These are phyloP conservation scores for Cetonia aurata DNA, from an alignment of 2,888 invertebrate genomes.

Conservation along the genomic window DNA sequence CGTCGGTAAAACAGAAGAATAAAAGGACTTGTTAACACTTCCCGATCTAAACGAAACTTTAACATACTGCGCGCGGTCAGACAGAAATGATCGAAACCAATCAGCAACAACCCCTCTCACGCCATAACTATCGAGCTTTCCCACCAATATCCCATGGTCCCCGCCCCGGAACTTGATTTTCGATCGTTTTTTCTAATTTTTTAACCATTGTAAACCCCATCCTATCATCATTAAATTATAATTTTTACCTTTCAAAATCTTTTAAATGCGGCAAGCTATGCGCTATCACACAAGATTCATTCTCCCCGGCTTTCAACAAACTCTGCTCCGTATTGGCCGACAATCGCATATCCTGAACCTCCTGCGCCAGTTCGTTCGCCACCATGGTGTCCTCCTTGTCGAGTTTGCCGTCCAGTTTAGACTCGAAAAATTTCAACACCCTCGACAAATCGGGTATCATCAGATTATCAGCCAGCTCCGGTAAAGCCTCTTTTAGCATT, in stretches of 20 bases:
- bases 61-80: too few relatives aligned
- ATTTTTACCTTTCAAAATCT: constrained; percentile 64
- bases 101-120: too few relatives aligned
- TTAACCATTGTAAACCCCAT: too few relatives aligned
- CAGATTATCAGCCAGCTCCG: constrained; percentile 72
- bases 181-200: too few relatives aligned
- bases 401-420: constrained; percentile 55
- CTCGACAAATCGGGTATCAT: constrained; percentile 77
- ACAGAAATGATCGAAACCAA: too few relatives aligned
- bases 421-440: constrained; percentile 78
- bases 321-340: constrained; percentile 64
- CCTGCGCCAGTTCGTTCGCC: constrained; percentile 62
- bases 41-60: too few relatives aligned
- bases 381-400: constrained; percentile 56
- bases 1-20: too few relatives aligned
- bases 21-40: too few relatives aligned
- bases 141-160: too few relatives aligned
- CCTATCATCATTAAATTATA: constrained; percentile 7
- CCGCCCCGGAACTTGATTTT: too few relatives aligned
- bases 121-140: too few relatives aligned
- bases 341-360: constrained; percentile 62
- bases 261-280: constrained; percentile 63
- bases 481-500: constrained; percentile 73
- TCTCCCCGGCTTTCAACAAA: constrained; percentile 62
- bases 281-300: constrained; percentile 59